phyloP scores from a whole-genome alignment of 2,888 invertebrate genomes.

The Meteorus cinctellus region DNA sequence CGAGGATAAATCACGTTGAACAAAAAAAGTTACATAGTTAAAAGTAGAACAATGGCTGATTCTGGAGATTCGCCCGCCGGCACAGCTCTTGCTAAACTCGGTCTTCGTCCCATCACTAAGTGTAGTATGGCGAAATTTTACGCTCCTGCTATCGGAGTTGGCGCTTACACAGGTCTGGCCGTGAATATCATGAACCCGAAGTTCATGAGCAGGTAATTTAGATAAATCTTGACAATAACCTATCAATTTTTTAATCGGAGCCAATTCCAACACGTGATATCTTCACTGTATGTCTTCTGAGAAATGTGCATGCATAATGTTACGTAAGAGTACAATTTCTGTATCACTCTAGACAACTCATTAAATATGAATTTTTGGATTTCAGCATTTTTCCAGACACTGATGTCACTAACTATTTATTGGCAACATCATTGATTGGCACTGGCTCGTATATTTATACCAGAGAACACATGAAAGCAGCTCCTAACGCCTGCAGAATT shows the following conservation, averaged over 20 bases:
- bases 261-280: background rate
- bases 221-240: constrained; percentile 2
- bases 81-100: constrained; percentile 59
- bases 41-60: constrained; percentile 57
- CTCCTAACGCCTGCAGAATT: constrained; percentile 78
- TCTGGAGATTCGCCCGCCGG: constrained; percentile 56
- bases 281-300: background rate
- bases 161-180: constrained; percentile 85
- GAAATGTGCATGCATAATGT: constrained; percentile 12
- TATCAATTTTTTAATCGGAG: background rate
- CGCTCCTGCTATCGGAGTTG: constrained; percentile 83
- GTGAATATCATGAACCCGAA: constrained; percentile 90
- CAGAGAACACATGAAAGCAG: constrained; percentile 83
- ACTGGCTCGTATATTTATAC: constrained; percentile 89
- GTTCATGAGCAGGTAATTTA: constrained; percentile 80
- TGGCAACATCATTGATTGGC: constrained; percentile 87
- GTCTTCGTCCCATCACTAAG: constrained; percentile 80
- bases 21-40: background rate
- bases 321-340: constrained; percentile 39
- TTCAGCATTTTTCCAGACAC: constrained; percentile 82
- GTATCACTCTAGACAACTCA: background rate
- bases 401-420: constrained; percentile 87
- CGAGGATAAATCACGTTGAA: background rate
- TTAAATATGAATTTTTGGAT: constrained; percentile 53
- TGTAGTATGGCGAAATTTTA: constrained; percentile 85